Conservation (phyloP, 2,797 vertebrate species). For the Micrastur ruficollis region DNA sequence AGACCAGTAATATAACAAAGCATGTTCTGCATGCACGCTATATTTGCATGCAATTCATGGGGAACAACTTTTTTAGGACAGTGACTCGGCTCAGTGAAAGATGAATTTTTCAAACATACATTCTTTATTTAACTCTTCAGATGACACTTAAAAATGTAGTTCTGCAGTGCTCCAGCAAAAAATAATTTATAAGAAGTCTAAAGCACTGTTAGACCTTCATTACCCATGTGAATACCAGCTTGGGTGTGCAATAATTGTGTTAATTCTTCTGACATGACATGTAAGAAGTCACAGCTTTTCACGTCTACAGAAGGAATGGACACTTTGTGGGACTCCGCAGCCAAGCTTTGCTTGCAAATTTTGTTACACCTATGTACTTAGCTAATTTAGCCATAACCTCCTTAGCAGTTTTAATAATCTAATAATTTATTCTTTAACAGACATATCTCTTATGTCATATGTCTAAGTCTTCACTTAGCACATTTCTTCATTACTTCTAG, state of each 20-base stretch:
- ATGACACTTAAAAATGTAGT: not conserved
- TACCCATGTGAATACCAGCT: rapidly evolving
- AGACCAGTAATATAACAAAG: not conserved
- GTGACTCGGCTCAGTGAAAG: not conserved
- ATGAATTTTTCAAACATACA: not conserved
- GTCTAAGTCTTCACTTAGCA: not conserved
- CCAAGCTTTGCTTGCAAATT: not conserved
- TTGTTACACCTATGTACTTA: not conserved
- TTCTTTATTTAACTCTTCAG: not conserved
- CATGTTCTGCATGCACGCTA: rapidly evolving
- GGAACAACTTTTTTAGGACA: not conserved
- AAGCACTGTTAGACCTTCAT: not conserved
- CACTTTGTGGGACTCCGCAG: rapidly evolving
- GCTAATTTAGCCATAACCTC: not conserved
- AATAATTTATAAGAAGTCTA: not conserved
- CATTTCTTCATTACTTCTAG: not conserved
- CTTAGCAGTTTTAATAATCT: not conserved
- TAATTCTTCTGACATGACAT: not conserved
- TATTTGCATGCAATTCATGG: not conserved
- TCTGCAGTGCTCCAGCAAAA: not conserved
- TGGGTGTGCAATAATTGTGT: not conserved
- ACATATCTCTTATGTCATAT: too few species aligned
- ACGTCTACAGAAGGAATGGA: not conserved
- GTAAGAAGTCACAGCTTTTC: not conserved
- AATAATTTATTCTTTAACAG: not conserved